Conservation (phyloP, 2,888 invertebrate species). For the Dryomyza anilis region DNA sequence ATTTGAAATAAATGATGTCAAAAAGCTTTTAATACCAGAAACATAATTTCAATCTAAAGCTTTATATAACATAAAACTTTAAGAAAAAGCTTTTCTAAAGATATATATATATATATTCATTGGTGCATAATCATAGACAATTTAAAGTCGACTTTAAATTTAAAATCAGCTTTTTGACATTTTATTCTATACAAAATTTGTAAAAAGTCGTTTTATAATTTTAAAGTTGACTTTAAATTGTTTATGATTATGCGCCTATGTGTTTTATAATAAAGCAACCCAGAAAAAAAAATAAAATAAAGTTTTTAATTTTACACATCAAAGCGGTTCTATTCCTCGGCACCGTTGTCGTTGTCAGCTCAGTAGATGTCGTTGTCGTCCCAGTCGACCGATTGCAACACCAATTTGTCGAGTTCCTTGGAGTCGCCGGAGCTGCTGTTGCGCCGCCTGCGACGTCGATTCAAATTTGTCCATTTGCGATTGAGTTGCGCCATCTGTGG, state of each 20-base stretch:
- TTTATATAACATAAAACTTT: neutral
- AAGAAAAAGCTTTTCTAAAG: neutral
- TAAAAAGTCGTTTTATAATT: no score
- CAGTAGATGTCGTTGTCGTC: slow-evolving; percentile 61
- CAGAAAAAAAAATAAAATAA: no score
- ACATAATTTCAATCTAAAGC: neutral
- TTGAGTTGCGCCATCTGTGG: slow-evolving; percentile 58
- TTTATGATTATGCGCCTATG: no score
- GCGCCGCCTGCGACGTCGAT: slow-evolving; percentile 53
- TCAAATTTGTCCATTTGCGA: slow-evolving; percentile 58
- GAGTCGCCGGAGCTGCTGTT: slow-evolving; percentile 59
- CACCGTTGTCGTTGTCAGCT: slow-evolving; percentile 27
- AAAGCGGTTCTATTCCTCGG: neutral
- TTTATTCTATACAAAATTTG: no score
- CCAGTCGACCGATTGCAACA: slow-evolving; percentile 61
- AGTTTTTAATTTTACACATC: no score
- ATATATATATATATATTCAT: neutral
- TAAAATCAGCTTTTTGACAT: no score
- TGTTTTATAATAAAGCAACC: no score
- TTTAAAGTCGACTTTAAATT: no score
- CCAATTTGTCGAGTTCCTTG: slow-evolving; percentile 59
- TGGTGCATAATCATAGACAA: no score
- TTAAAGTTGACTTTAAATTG: no score
- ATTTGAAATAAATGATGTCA: neutral
- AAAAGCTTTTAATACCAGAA: no score